Percentiles rank a stretch among this genome's conserved stretches.
These are phyloP conservation scores for Nothocercus julius DNA, from an alignment of 2,113 vertebrate genomes.

Conservation along the genomic window DNA sequence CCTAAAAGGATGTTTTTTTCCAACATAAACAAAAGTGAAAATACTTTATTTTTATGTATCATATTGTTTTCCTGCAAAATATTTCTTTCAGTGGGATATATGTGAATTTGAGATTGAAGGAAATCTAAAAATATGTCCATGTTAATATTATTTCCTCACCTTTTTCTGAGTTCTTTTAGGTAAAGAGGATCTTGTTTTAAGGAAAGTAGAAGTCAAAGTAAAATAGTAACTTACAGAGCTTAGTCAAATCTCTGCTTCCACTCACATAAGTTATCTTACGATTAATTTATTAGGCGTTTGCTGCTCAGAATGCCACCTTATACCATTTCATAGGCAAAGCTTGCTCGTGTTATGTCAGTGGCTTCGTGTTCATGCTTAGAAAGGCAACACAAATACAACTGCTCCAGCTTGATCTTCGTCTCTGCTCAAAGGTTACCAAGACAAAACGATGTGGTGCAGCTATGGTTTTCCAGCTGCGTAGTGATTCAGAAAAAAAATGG, in stretches of 20 bases:
- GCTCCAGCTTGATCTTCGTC: not conserved
- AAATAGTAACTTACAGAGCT: not conserved
- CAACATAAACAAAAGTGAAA: not conserved
- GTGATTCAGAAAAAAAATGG: not conserved
- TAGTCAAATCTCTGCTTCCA: not conserved
- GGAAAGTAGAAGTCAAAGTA: not conserved
- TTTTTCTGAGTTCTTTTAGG: not conserved
- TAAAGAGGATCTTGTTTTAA: not conserved
- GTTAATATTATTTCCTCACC: not conserved
- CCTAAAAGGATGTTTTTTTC: rapidly evolving
- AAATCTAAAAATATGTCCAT: not conserved
- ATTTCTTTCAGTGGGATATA: not conserved
- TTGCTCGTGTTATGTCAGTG: not conserved
- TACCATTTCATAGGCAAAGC: not conserved
- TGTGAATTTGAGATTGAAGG: not conserved
- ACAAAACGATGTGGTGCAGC: not conserved
- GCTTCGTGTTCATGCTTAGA: not conserved
- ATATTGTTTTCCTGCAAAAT: not conserved
- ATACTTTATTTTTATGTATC: not conserved
- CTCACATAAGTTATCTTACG: not conserved
- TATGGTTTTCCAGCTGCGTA: not conserved
- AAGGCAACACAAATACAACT: not conserved
- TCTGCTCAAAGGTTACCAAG: not conserved
- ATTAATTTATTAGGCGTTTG: not conserved
- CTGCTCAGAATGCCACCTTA: not conserved